These are phyloP conservation scores for Heteromurus nitidus DNA, from an alignment of 2,888 invertebrate species.

Conservation along the genomic window DNA sequence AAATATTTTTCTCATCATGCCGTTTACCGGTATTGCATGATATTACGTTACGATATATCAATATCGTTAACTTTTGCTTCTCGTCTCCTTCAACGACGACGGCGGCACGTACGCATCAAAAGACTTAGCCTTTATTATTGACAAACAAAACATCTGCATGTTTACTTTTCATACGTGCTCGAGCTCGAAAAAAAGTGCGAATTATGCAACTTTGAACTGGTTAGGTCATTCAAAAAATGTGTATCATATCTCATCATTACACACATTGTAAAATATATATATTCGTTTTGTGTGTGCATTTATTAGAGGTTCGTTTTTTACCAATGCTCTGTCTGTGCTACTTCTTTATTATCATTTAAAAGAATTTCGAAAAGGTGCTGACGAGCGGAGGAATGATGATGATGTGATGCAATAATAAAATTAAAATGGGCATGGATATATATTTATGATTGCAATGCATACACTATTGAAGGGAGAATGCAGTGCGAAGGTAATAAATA, in stretches of 20 bases:
- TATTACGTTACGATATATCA: not conserved
- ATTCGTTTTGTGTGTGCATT: too few species aligned
- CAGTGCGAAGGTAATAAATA: constrained; percentile 27
- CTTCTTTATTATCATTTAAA: constrained; percentile 17
- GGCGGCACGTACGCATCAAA: not conserved
- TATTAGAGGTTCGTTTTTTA: not conserved
- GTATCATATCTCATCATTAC: constrained; percentile 29
- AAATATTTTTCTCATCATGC: constrained; percentile 2
- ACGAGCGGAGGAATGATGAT: constrained; percentile 7
- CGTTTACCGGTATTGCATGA: constrained; percentile 56
- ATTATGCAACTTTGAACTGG: constrained; percentile 57
- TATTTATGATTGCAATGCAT: constrained; percentile 7
- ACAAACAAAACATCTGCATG: not conserved
- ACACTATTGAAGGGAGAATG: not conserved
- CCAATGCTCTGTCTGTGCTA: constrained; percentile 4
- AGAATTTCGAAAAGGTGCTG: constrained; percentile 15
- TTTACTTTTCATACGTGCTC: not conserved
- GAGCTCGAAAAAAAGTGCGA: not conserved
- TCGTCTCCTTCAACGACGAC: not conserved
- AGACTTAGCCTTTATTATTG: not conserved
- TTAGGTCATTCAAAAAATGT: constrained; percentile 51
- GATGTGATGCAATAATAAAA: constrained; percentile 42
- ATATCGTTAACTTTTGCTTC: not conserved
- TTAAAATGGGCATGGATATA: constrained; percentile 40
- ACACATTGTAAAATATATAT: too few species aligned